A percentile compares a stretch with the other conserved stretches of the same genome.
These are phyloP conservation scores for Limnephilus marmoratus DNA, from an alignment of 2,888 invertebrate species.

Conservation along the genomic window DNA sequence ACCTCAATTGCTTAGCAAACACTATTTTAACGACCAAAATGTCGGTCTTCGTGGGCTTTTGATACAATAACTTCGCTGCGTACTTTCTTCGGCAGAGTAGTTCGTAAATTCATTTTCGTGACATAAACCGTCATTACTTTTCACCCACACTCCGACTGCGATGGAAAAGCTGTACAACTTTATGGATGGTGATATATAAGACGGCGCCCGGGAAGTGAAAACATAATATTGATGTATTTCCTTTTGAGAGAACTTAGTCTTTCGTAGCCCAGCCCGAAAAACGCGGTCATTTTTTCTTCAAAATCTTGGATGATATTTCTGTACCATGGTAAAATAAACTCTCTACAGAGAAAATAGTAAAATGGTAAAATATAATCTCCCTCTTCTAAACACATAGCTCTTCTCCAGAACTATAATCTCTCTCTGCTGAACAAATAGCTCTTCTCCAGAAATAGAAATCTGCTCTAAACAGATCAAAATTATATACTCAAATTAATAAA, in stretches of 20 bases:
- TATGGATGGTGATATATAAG: neutral
- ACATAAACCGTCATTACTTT: neutral
- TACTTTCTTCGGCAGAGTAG: neutral
- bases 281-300: neutral
- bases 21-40: neutral
- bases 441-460: neutral
- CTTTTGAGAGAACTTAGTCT: constrained; percentile 40
- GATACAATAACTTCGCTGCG: neutral
- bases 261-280: neutral
- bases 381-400: too few species aligned
- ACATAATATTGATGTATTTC: constrained; percentile 53
- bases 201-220: neutral
- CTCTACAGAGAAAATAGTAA: neutral
- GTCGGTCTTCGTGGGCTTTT: neutral
- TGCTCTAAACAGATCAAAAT: neutral
- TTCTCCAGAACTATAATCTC: too few species aligned
- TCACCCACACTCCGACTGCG: neutral
- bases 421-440: neutral
- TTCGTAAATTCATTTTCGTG: neutral
- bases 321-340: neutral
- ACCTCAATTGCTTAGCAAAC: neutral
- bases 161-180: neutral
- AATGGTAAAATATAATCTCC: too few species aligned
- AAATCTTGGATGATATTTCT: neutral
- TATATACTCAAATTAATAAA: too few species aligned